A percentile compares a stretch with the other conserved stretches of the same genome.
Evolutionary conservation across 2,888 invertebrate species (phyloP).

Genomic region (Peribatodes rhomboidaria): DNA sequence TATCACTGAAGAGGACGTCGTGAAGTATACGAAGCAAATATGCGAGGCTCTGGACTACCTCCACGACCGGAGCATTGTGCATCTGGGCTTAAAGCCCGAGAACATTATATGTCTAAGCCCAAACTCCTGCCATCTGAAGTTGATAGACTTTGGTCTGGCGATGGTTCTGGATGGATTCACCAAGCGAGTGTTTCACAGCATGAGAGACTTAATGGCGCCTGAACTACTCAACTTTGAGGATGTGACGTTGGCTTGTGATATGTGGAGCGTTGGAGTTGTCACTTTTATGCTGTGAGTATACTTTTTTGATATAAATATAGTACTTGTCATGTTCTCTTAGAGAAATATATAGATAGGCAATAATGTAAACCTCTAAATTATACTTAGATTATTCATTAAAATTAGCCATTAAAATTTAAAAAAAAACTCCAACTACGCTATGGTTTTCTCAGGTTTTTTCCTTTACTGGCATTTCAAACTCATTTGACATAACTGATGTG

Average conservation of each 20-base stretch:
- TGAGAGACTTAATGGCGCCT: slow-evolving; percentile 97
- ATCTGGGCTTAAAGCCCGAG: slow-evolving; percentile 97
- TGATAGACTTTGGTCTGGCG: slow-evolving; percentile 97
- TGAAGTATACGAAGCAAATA: slow-evolving; percentile 95
- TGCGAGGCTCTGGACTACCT: slow-evolving; percentile 97
- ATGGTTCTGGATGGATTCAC: slow-evolving; percentile 26
- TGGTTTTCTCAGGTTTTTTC: too few species aligned
- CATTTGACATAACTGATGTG: too few species aligned
- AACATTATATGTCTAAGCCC: slow-evolving; percentile 97
- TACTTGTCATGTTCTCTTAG: not conserved
- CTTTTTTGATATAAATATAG: not conserved
- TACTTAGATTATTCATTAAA: too few species aligned
- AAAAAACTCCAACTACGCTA: too few species aligned
- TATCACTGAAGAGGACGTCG: slow-evolving; percentile 81
- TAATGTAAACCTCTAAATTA: too few species aligned
- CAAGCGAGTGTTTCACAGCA: slow-evolving; percentile 90
- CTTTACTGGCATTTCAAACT: too few species aligned
- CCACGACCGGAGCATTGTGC: slow-evolving; percentile 93
- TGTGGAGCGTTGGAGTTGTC: slow-evolving; percentile 91
- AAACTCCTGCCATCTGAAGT: slow-evolving; percentile 94
- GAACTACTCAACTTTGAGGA: slow-evolving; percentile 97
- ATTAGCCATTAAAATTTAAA: too few species aligned
- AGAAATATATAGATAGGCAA: too few species aligned
- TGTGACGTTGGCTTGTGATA: slow-evolving; percentile 94
- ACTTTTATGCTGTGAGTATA: slow-evolving; percentile 43